These are phyloP conservation scores for Tenthredo scrophulariae DNA, from an alignment of 2,888 invertebrate genomes.

Conservation along the genomic window DNA sequence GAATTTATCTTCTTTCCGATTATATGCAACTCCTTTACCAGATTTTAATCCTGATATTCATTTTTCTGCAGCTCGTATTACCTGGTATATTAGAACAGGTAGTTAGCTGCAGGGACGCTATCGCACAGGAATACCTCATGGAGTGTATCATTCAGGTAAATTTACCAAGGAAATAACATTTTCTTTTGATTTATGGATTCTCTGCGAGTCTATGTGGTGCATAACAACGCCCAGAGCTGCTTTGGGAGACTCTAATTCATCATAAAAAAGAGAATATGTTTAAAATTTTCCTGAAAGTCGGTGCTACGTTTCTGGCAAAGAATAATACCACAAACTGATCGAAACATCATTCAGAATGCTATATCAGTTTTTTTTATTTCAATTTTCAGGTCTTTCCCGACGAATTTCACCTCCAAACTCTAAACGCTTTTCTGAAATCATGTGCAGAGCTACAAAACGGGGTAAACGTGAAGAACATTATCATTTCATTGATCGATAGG, in stretches of 20 bases:
- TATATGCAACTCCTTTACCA: not conserved
- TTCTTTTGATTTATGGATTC: not conserved
- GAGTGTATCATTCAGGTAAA: constrained; percentile 97
- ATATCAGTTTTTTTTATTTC: constrained; percentile 39
- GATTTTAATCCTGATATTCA: constrained; percentile 4
- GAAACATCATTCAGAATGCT: not conserved
- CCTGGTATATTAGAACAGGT: constrained; percentile 99
- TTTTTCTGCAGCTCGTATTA: constrained; percentile 84
- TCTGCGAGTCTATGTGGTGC: not conserved
- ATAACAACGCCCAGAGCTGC: not conserved
- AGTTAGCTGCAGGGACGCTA: constrained; percentile 98
- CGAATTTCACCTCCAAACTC: constrained; percentile 97
- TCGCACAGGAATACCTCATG: constrained; percentile 99
- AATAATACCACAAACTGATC: not conserved
- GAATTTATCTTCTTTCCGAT: constrained; percentile 17
- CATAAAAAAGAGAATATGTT: not conserved
- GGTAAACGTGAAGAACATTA: constrained; percentile 98
- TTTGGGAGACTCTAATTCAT: not conserved
- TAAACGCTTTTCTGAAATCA: constrained; percentile 96
- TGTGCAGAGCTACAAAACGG: constrained; percentile 97
- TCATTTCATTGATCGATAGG: constrained; percentile 96
- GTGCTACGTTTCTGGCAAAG: no score
- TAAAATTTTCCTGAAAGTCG: not conserved
- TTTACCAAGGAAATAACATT: not conserved
- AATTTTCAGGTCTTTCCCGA: constrained; percentile 93